Percentiles rank a stretch among this genome's conserved stretches.
Conservation (phyloP, 2,888 invertebrate species). For the Ophraella communa region DNA sequence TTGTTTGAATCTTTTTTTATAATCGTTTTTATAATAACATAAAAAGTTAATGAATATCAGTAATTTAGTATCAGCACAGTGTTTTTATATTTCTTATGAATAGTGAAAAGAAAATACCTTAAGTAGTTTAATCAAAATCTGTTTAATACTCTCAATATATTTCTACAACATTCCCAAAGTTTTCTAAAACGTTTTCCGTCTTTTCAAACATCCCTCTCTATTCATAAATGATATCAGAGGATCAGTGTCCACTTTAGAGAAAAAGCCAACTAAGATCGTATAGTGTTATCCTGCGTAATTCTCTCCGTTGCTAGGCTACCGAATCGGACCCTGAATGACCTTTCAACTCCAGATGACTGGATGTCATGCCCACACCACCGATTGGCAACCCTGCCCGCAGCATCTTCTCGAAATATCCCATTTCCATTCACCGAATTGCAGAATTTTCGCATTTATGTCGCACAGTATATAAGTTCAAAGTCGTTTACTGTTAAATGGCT, state of each 20-base stretch:
- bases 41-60: no score
- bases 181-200: no score
- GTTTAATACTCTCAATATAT: background rate
- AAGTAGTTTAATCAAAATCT: background rate
- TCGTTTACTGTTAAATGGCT: background rate
- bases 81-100: no score
- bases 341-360: slow-evolving; percentile 58
- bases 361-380: slow-evolving; percentile 38
- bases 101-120: no score
- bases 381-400: slow-evolving; percentile 40
- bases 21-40: no score
- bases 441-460: slow-evolving; percentile 1
- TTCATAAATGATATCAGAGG: slow-evolving; percentile 17
- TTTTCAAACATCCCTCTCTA: background rate
- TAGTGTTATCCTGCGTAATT: slow-evolving; percentile 28
- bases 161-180: background rate
- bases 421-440: background rate
- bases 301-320: slow-evolving; percentile 48
- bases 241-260: slow-evolving; percentile 23
- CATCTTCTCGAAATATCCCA: slow-evolving; percentile 6
- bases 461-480: background rate
- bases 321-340: slow-evolving; percentile 55
- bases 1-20: no score
- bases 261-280: slow-evolving; percentile 26
- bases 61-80: no score